Evolutionary conservation across 2,888 invertebrate species (phyloP).

Genomic region (Folsomia manolachei): DNA sequence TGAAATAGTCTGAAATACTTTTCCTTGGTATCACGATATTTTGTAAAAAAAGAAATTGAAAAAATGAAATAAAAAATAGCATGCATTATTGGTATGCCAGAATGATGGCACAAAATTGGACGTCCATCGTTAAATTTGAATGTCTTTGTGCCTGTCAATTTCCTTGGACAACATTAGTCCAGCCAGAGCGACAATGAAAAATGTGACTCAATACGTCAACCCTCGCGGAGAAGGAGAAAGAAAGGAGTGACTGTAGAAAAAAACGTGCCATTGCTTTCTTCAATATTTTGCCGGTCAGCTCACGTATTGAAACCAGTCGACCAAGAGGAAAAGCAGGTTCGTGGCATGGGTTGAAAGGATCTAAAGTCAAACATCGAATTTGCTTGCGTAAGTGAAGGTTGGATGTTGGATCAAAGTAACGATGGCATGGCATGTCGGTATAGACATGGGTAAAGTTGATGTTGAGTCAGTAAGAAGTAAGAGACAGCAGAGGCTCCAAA

Average conservation of each 20-base stretch:
- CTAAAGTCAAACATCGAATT: neutral
- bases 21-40: no score
- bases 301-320: neutral
- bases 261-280: neutral
- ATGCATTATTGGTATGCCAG: neutral
- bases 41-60: no score
- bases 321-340: no score
- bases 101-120: no score
- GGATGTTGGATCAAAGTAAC: neutral
- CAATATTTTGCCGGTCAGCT: neutral
- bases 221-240: neutral
- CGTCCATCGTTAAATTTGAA: neutral
- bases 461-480: no score
- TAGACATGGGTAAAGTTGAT: no score
- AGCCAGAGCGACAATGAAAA: neutral
- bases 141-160: neutral
- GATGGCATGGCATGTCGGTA: no score
- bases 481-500: no score
- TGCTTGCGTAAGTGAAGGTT: neutral
- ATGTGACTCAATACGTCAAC: neutral
- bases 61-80: neutral
- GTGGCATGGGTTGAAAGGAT: neutral
- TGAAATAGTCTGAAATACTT: no score
- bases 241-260: neutral
- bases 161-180: neutral